Percentiles rank a stretch among this genome's conserved stretches.
Evolutionary conservation across 2,888 invertebrate genomes (phyloP).

Genomic region (Scaeva pyrastri): DNA sequence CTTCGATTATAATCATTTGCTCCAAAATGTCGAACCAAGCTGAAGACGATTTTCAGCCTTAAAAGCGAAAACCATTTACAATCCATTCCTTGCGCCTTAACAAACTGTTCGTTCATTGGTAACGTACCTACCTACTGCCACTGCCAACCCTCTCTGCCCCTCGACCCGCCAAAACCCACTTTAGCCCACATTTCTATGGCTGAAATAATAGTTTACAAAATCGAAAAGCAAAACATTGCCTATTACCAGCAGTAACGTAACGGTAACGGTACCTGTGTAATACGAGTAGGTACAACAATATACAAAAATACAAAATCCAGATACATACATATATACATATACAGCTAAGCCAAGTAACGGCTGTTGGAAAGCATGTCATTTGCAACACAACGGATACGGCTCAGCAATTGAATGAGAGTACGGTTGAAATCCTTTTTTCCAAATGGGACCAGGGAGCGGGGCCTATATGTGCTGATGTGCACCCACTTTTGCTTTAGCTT

Average conservation of each 20-base stretch:
- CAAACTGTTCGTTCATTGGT: not conserved
- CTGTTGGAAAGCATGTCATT: constrained; percentile 62
- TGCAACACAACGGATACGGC: constrained; percentile 69
- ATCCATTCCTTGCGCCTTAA: constrained; percentile 2
- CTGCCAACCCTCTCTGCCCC: not conserved
- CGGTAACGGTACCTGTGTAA: not conserved
- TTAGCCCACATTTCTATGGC: constrained; percentile 10
- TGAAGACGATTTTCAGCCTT: constrained; percentile 30
- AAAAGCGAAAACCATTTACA: constrained; percentile 46
- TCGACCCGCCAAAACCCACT: not conserved
- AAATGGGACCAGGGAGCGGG: constrained; percentile 14
- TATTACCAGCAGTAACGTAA: constrained; percentile 43
- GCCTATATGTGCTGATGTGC: constrained; percentile 14
- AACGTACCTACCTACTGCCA: not conserved
- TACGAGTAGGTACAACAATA: not conserved
- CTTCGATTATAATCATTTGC: constrained; percentile 44
- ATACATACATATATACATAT: constrained; percentile 30
- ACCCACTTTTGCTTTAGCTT: not conserved
- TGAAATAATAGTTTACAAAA: constrained; percentile 61
- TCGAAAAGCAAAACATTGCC: constrained; percentile 74
- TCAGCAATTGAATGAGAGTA: constrained; percentile 67
- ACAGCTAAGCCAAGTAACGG: constrained; percentile 43
- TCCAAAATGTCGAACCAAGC: constrained; percentile 37
- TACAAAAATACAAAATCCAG: not conserved
- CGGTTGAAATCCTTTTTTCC: constrained; percentile 65